phyloP scores from a whole-genome alignment of 2,113 vertebrate genomes.

The Ctenomys sociabilis region DNA sequence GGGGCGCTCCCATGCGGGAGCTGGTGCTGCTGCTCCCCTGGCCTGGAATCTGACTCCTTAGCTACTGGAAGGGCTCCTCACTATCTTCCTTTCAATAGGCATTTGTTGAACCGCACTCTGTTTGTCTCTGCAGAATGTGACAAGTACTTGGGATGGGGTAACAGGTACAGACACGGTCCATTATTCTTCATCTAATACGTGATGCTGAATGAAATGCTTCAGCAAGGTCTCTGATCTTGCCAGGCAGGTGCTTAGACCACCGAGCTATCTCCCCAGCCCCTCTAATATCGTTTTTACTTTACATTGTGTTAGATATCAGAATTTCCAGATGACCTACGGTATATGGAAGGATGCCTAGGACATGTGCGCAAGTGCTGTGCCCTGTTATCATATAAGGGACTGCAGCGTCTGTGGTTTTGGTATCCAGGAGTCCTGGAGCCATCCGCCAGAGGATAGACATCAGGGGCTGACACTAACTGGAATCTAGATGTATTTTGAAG shows the following conservation, averaged over 20 bases:
- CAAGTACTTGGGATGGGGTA: background rate
- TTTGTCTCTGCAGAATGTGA: background rate
- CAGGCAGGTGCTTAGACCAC: too few species aligned
- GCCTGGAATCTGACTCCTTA: background rate
- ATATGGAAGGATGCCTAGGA: background rate
- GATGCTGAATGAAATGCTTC: constrained; percentile 35
- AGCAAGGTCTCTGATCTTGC: background rate
- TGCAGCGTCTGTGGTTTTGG: background rate
- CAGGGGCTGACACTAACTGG: background rate
- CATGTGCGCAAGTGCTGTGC: background rate
- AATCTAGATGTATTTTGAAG: constrained; percentile 33
- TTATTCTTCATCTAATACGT: background rate
- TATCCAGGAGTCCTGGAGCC: background rate
- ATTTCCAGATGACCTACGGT: background rate
- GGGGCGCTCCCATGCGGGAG: background rate
- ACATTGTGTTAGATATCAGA: background rate
- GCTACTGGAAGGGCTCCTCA: background rate
- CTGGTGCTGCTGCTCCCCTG: background rate
- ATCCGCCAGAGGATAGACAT: too few species aligned
- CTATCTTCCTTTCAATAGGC: background rate
- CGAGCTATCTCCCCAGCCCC: too few species aligned
- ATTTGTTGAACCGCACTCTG: background rate
- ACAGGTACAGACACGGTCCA: background rate
- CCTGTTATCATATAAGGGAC: too few species aligned
- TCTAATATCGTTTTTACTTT: background rate